Evolutionary conservation across 92 coral and sea anemone species (phyloP), one percentile per base, ranked within the genome.

Genomic region (Pocillopora meandrina): DNA sequence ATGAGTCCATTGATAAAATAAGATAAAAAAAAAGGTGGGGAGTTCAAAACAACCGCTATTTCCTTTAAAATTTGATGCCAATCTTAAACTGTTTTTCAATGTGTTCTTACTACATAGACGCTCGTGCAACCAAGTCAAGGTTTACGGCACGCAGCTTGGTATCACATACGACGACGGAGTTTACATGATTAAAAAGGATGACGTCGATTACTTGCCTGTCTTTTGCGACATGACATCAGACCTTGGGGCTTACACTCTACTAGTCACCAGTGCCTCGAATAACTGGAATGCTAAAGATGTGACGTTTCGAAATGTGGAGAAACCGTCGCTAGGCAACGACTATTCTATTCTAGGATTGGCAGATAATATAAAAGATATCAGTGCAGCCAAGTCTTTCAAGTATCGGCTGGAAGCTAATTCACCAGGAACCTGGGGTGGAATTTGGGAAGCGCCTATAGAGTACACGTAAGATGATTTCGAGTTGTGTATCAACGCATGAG

Each of bases 371-470:
- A 91, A 84, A 55, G 74, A 57, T 9, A 71, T 87, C 5, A 91
- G 91, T 67, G 87, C 79, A 13, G 93, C 80, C 8, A 87, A 87
- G 77, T 87, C 79, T 9, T 87, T 91, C 34, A 65, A 84, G 82
- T 91, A 91, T 62, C 84, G 82, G 15, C 71, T 91, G 47, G 93
- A 90, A 52, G 93, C 93, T 55, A 83, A 83, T 56, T 55, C 62
- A 6, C 61, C 79, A 59, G 88, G 88, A n/a, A 73, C 66, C 71
- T 90, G 93, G 93, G 93, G 93, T 56, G 93, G 93, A 84, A 86
- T 90, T 47, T 90, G 91, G 91, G 78, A 79, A 35, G 93, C 93
- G 18, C 93, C 93, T 6, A 82, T 81, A 9, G 77, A 68, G 13
- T 90, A 90, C 66, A 90, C 87, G 93, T 90, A 77, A 66, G 74